Percentiles rank a stretch among this genome's conserved stretches.
phyloP scores from a whole-genome alignment of 2,888 invertebrate species.

The Lycocerus yunnanus region DNA sequence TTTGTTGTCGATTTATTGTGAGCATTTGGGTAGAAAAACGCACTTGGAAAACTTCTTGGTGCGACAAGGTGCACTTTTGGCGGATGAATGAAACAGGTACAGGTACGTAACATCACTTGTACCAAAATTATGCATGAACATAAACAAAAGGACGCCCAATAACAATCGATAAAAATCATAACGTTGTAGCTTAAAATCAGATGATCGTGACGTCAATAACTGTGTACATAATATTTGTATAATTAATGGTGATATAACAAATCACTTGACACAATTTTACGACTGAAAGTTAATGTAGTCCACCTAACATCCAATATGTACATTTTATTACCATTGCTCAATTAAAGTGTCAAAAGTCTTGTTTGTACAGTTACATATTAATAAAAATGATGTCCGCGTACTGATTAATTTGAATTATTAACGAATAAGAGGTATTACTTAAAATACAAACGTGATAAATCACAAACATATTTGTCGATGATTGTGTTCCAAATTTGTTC shows the following conservation, averaged over 20 bases:
- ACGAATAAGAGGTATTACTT: neutral
- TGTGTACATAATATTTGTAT: neutral
- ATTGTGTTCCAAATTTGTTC: neutral
- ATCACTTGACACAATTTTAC: neutral
- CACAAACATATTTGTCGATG: neutral
- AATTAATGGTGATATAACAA: conserved; percentile 1
- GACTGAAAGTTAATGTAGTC: neutral
- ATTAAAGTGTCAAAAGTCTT: neutral
- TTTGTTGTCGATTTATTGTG: neutral
- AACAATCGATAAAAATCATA: neutral
- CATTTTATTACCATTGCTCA: neutral
- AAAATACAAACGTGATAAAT: neutral
- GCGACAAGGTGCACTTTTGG: neutral
- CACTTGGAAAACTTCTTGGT: neutral
- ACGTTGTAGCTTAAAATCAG: neutral
- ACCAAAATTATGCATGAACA: neutral
- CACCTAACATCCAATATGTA: neutral
- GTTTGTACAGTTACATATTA: neutral
- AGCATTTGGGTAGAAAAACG: neutral
- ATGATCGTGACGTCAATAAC: neutral
- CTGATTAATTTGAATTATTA: neutral
- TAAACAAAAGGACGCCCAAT: neutral
- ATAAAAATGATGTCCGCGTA: neutral
- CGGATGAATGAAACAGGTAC: neutral
- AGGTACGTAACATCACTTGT: neutral